Evolutionary conservation across 1,140 invertebrate genomes (phyloP), one percentile per base, ranked within the genome.

Genomic region (Trichogramma pretiosum): DNA sequence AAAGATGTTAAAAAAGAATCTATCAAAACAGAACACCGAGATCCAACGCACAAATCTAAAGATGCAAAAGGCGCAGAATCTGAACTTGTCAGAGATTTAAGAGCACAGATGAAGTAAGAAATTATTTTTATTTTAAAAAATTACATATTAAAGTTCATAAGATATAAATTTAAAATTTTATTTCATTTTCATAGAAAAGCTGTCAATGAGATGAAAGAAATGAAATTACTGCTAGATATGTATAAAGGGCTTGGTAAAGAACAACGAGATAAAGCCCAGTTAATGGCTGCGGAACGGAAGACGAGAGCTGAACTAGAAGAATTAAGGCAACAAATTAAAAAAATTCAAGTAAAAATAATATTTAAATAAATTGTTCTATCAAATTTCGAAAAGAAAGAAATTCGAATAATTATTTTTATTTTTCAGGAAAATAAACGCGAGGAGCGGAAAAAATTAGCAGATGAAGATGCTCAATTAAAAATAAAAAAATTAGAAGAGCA

Each of bases 231-330:
- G 5, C 72, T 97, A 50, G 93, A 98, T 62, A 96, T 96, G 90
- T 95, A 97, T 70, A 97, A 97, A 76, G 87, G 89, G 32, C 89
- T 92, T 16, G 88, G 90, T 34, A 97, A 97, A 73, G 94, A 98
- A 62, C 89, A 93, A 64, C 74, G 93, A 17, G 93, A 98, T 62
- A 96, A 96, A 74, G 92, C 93, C 35, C 90, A 94, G 73, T 72
- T 97, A 38, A 95, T 97, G 92, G 89, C 91, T 9, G 84, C 87
- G 2, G 93, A 97, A 70, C 86, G 93, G 59, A 94, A 95, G 71
- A 80, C 87, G 0, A 68, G 88, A 32, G 81, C 84, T 17, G 93
- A 97, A 65, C 73, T 93, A 2, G 93, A 97, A 52, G 93, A 98
- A 51, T 74, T 94, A 36, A 79, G 85, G 7, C 81, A 85, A 54